These are phyloP conservation scores for Aphelocoma coerulescens DNA, from an alignment of 2,113 vertebrate species.

Conservation along the genomic window DNA sequence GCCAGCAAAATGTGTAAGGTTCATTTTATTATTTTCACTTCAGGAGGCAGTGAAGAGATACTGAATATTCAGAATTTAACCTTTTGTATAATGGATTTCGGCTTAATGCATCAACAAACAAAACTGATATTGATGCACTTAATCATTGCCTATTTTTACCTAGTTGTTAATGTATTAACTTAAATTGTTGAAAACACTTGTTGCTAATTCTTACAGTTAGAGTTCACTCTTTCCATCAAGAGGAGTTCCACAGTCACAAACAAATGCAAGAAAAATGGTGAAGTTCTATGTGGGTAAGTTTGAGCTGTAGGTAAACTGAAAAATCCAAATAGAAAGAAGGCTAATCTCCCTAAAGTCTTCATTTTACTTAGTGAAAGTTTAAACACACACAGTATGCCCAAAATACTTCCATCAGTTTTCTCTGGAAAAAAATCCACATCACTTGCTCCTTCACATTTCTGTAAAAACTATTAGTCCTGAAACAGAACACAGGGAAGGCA, in stretches of 20 bases:
- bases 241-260: background rate
- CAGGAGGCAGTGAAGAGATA: background rate
- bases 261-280: background rate
- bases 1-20: background rate
- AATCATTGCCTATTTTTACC: background rate
- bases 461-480: background rate
- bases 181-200: background rate
- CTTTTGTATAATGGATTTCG: background rate
- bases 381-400: background rate
- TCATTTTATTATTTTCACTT: conserved; percentile 16
- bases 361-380: background rate
- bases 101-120: background rate
- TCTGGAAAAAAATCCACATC: background rate
- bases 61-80: background rate
- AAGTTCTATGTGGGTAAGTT: background rate
- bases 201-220: background rate
- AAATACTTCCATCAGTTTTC: background rate
- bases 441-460: background rate
- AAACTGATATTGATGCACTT: background rate
- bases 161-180: background rate
- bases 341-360: background rate
- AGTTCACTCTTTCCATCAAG: background rate
- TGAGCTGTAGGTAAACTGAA: background rate
- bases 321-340: background rate
- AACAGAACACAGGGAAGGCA: background rate